Evolutionary conservation across 2,888 invertebrate species (phyloP), one percentile per base, ranked within the genome.

Genomic region (Cerastis rubricosa): DNA sequence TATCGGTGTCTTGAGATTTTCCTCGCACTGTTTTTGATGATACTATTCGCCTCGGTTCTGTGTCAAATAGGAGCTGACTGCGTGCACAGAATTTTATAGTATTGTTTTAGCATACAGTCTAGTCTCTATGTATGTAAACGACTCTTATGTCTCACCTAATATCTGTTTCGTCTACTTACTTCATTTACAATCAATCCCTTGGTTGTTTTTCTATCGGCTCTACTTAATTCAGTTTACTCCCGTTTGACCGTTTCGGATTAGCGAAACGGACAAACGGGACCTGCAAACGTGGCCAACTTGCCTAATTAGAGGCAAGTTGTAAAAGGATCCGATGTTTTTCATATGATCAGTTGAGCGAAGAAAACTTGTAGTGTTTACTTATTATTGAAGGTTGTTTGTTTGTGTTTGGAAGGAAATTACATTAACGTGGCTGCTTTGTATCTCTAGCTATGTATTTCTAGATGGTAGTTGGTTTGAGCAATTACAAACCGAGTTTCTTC

Each of bases 341-440:
- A 64, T 69, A 81, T 65, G 71, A 83, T 68, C 35, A 67, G 19
- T 64, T 64, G 57, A 54, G 59, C 45, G 47, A 17, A 49, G 45
- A 51, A 14, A 67, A 78, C 59, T 65, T 68, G 83, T 68, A 64
- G 78, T 83, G 78, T 83, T 80, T 76, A 66, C 67, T 83, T 43
- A 68, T 78, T 68, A 67, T 43, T n/a, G 40, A 19, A 40, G 0
- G 45, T 51, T 78, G 65, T 47, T 76, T 63, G 66, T 77, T 77
- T 57, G 54, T 68, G 29, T 74, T 43, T 69, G 47, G 29, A 22
- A 14, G 47, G 22, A 29, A 47, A 70, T 76, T 59, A 7, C 17
- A 45, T 69, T 68, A 43, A 43, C 17, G n/a, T 14, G 0, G 22
- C 8, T 45, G 25, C 19, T 78, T 70, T 63, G 14, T 75, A 63